Base-by-base conservation (phyloP, 2,888 invertebrate species). In the Gastracanthus pulcherrimus region DNA sequence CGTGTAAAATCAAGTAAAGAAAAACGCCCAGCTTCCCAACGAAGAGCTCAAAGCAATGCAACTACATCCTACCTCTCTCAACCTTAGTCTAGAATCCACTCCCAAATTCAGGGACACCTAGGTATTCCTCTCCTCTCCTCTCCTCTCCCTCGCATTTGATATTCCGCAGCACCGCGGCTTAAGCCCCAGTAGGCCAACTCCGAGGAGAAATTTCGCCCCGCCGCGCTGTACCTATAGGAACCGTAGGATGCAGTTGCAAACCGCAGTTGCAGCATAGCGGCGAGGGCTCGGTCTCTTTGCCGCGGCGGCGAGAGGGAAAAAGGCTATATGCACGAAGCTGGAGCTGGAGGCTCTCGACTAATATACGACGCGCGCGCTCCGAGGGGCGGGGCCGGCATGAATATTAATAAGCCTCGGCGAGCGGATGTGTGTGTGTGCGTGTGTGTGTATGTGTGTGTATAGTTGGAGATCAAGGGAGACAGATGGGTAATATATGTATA, bases 101-200 rank as follows among this genome's bases (percentile, higher is more conserved):
- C 7, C n/a, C 48, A 48, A 48, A 19, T 7, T 48, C 19, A 11
- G 48, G n/a, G 3, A n/a, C 3, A 45, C n/a, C 0, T 3, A 41
- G 13, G 16, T 3, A 41, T 16, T 13, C 41, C 11, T 13, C 11
- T 7, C 2, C 6, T 4, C 48, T 48, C 48, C 19, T 48, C 19
- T 48, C 19, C 48, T 6, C 6, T 51, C 51, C n/a, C 45, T 9
- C 84, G 85, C 82, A 81, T 83, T 84, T 83, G 84, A 84, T 84
- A 84, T 84, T 84, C 80, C 82, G 82, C 82, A 76, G 66, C n/a
- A n/a, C n/a, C n/a, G n/a, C n/a, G n/a, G n/a, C n/a, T n/a, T n/a
- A n/a, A n/a, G n/a, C n/a, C n/a, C n/a, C n/a, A n/a, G n/a, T n/a
- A 82, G 81, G 71, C 51, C 76, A 83, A 36, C 80, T 80, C 77